phyloP scores from a whole-genome alignment of 2,113 vertebrate species.

The Sander vitreus region DNA sequence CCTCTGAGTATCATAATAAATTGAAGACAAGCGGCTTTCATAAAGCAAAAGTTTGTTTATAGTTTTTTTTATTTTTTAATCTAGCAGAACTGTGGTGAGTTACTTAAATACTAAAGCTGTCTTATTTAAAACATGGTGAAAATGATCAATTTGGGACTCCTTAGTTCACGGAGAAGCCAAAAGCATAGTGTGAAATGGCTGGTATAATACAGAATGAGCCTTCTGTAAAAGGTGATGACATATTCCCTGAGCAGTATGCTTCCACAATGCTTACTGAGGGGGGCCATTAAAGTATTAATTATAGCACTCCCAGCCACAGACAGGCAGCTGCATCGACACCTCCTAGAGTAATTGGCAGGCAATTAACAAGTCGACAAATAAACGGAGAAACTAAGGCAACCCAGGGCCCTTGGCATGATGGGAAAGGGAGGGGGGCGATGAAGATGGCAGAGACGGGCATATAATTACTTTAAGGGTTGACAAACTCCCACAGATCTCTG shows the following conservation, averaged over 20 bases:
- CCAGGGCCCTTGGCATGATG: conserved; percentile 62
- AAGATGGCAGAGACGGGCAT: conserved; percentile 55
- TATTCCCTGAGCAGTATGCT: conserved; percentile 53
- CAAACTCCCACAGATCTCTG: conserved; percentile 50
- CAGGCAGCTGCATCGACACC: conserved; percentile 75
- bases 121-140: neutral
- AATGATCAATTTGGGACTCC: neutral
- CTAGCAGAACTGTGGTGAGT: neutral
- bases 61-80: neutral
- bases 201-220: conserved; percentile 20
- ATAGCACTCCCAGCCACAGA: conserved; percentile 74
- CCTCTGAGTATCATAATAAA: neutral
- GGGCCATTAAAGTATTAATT: conserved; percentile 82
- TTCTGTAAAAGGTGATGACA: conserved; percentile 71
- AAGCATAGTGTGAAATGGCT: neutral
- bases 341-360: conserved; percentile 84
- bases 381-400: conserved; percentile 73
- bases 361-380: conserved; percentile 84
- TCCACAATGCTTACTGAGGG: conserved; percentile 52
- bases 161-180: conserved; percentile 6
- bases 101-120: neutral
- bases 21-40: neutral
- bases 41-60: neutral
- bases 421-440: conserved; percentile 39
- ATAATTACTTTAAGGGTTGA: conserved; percentile 74